Conservation (phyloP, 2,888 invertebrate genomes). For the Antheraea yamamai region DNA sequence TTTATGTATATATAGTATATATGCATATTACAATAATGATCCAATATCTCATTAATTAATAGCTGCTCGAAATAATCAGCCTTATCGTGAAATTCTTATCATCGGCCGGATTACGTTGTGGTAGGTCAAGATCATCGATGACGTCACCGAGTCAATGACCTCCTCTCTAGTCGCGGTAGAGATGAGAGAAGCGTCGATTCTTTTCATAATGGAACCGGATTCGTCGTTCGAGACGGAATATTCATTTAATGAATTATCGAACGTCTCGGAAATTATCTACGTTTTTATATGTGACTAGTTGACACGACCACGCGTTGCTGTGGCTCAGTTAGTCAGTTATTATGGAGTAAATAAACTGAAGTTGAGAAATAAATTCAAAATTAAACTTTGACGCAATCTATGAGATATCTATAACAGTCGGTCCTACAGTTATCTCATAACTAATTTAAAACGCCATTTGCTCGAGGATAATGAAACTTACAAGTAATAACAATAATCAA, state of each 20-base stretch:
- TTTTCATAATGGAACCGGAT: conserved; percentile 9
- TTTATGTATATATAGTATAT: too few relatives aligned
- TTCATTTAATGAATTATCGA: conserved; percentile 2
- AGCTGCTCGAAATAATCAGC: not conserved
- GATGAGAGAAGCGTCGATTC: conserved; percentile 14
- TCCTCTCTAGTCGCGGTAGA: conserved; percentile 5
- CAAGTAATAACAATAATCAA: too few relatives aligned
- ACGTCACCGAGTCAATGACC: conserved; percentile 14
- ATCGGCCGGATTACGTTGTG: conserved; percentile 9
- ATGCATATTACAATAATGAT: not conserved
- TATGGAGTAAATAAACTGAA: too few relatives aligned
- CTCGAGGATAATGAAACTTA: too few relatives aligned
- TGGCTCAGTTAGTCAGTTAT: too few relatives aligned
- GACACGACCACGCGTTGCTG: not conserved
- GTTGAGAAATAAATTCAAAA: too few relatives aligned
- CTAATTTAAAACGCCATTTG: too few relatives aligned
- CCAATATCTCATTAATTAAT: not conserved
- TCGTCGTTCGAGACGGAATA: not conserved
- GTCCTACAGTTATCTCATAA: too few relatives aligned
- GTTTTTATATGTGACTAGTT: not conserved
- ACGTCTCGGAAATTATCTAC: not conserved
- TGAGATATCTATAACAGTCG: too few relatives aligned
- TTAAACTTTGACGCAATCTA: too few relatives aligned
- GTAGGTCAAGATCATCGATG: conserved; percentile 14
- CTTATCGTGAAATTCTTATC: not conserved